Conservation (phyloP, 2,113 vertebrate genomes). For the human (Homo sapiens) region GRCh38 chr5:11288001-11288500, state of each 20-base stretch:
- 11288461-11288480: neutral
- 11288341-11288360: neutral
- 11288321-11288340: constrained; percentile 49
- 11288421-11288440: constrained; percentile 50
- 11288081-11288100: neutral
- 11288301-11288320: constrained; percentile 14
- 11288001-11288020: constrained; percentile 61
- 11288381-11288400: constrained; percentile 56
- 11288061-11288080: constrained; percentile 52
- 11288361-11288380: constrained; percentile 55
- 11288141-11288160: constrained; percentile 22
- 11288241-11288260: neutral
- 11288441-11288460: neutral
- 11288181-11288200: neutral
- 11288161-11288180: neutral
- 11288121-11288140: constrained; percentile 41
- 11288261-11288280: neutral
- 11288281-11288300: neutral
- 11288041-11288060: constrained; percentile 45
- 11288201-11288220: neutral
- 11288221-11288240: constrained; percentile 37
- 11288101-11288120: neutral
- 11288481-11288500: neutral
- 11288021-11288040: constrained; percentile 53
- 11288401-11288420: constrained; percentile 52